Base-by-base conservation (phyloP, 2,113 vertebrate species). In the Lophochroa leadbeateri region DNA sequence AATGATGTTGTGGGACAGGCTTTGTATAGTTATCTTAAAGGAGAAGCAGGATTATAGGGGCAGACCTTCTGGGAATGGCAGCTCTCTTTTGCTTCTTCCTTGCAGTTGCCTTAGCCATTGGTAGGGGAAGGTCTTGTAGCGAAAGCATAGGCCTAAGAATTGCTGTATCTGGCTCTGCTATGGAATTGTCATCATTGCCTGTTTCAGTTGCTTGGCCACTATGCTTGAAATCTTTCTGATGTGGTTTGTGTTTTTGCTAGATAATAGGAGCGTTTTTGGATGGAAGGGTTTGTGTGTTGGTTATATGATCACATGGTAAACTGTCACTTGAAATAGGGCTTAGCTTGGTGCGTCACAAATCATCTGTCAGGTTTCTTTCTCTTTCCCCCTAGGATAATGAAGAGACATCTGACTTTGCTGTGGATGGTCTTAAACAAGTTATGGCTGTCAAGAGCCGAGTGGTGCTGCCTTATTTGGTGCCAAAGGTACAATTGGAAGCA, bases 361-460 rank as follows among this genome's bases (percentile, higher is more conserved):
- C 0, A 35, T 24, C 41, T 68, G 47, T 68, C 33, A 27, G 27
- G 63, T 64, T 75, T 69, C 44, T 18, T 33, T 11, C 24, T 92
- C 8, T 80, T 49, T 74, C 28, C 89, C 58, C 69, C 15, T 94
- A 99, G 99, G 98, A 99, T 57, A 98, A 99, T 16, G 97, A 98
- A 84, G 98, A 98, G 39, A 98, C 98, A 4, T 98, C 99, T 4
- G 99, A 99, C 71, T 99, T 99, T 94, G 99, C 99, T 78, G 97
- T 99, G 97, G 99, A 99, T 17, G 99, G 99, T 65, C 98, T 99
- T 83, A 99, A 99, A 97, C 99, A 99, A 92, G 99, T 99, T 82
- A 99, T 99, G 99, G 99, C 99, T 24, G 99, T 99, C 82, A 99
- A 99, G 98, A 99, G 99, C 96, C 99, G 99, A 19, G 99, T 99